Evolutionary conservation across 2,113 vertebrate species (phyloP), one percentile per base, ranked within the genome.

Genomic region (Meriones unguiculatus): DNA sequence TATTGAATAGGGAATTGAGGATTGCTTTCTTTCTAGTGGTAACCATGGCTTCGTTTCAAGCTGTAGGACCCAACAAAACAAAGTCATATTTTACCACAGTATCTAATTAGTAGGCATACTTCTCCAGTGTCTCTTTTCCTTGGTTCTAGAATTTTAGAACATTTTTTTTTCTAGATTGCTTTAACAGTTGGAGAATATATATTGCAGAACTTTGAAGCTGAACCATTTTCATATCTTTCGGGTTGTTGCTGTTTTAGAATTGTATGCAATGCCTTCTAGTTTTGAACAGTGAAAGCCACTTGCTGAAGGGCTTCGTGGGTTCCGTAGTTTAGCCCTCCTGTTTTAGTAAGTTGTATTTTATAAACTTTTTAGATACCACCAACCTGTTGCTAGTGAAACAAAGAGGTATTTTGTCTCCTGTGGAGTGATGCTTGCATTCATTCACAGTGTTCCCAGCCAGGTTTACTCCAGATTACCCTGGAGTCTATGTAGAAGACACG

Each of bases 1-100:
- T 94, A 97, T 98, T 96, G 95, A 97, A 64, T 91, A 95, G 90
- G 90, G 95, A 97, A 91, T 95, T 97, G 82, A 95, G 54, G 67
- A 80, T 62, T 93, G 92, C 86, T 96, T 97, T 97, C 72, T 97
- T 94, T 97, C 46, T 76, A 90, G 77, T 97, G 90, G 92, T 97
- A 97, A 97, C 96, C 92, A 35, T 91, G 93, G 70, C 41, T 96
- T 69, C 84, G 75, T 95, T 96, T 89, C 59, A 50, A 97, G 52
- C 82, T 69, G 72, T 87, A 87, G 96, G 77, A 91, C 35, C 78
- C 86, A 94, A 46, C 86, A 96, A 94, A 97, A 91, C 91, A 76
- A 76, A 41, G 87, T 78, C 76, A 94, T 94, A 78, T 95, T 95
- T 96, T 80, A 92, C n/a, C 54, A 81, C 80, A 65, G 73, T 94